These are phyloP conservation scores for Steinernema feltiae DNA, from an alignment of 1,140 invertebrate genomes.

Conservation along the genomic window DNA sequence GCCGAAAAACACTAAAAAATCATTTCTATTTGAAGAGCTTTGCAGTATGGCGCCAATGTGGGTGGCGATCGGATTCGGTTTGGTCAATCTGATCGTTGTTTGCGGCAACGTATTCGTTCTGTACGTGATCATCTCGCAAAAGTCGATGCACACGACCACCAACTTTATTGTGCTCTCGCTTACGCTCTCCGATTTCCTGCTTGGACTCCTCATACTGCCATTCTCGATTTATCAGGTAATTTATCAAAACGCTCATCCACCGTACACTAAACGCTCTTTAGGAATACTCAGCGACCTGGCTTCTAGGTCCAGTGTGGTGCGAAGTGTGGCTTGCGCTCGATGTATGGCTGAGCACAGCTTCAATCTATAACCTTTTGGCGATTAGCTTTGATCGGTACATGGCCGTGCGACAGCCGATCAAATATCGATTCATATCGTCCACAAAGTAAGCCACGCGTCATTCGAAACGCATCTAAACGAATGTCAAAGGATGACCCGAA, in stretches of 20 bases:
- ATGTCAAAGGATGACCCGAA: slow-evolving; percentile 44
- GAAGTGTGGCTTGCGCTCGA: slow-evolving; percentile 61
- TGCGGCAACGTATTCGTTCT: slow-evolving; percentile 54
- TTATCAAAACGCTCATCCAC: not conserved
- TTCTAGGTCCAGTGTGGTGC: slow-evolving; percentile 59
- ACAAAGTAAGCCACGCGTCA: slow-evolving; percentile 33
- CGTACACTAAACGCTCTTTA: slow-evolving; percentile 26
- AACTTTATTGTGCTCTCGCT: slow-evolving; percentile 54
- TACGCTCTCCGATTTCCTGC: slow-evolving; percentile 58
- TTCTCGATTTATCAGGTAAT: slow-evolving; percentile 58
- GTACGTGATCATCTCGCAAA: slow-evolving; percentile 52
- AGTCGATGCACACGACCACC: slow-evolving; percentile 52
- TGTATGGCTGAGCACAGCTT: slow-evolving; percentile 60
- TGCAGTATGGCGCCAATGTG: not conserved
- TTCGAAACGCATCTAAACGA: slow-evolving; percentile 2
- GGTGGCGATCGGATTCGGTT: slow-evolving; percentile 40
- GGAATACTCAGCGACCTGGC: slow-evolving; percentile 57
- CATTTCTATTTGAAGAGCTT: too few species aligned
- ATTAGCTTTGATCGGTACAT: slow-evolving; percentile 61
- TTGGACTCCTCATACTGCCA: slow-evolving; percentile 60
- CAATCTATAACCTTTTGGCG: slow-evolving; percentile 60
- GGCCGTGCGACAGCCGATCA: slow-evolving; percentile 60
- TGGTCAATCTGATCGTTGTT: slow-evolving; percentile 51
- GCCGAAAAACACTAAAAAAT: too few species aligned
- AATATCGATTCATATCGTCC: slow-evolving; percentile 54